Percentiles rank a stretch among this genome's conserved stretches.
Conservation (phyloP, 2,888 invertebrate genomes). For the Embidobia sp. region DNA sequence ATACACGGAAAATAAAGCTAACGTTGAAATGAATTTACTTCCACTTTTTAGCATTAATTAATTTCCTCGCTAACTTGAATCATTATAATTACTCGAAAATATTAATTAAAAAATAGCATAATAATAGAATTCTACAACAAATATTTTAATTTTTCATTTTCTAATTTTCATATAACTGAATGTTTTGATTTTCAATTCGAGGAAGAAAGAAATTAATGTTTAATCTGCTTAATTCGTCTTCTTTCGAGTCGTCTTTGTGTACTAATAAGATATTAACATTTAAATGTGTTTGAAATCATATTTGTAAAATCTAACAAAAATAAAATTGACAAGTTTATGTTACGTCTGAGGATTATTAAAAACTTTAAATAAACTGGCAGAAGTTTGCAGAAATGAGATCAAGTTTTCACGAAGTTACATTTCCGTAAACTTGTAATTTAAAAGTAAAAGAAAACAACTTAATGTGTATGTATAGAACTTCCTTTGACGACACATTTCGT, state of each 20-base stretch:
- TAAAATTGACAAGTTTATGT: slow-evolving; percentile 28
- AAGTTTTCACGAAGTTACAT: slow-evolving; percentile 45
- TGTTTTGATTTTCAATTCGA: too few species aligned
- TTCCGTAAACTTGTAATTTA: slow-evolving; percentile 43
- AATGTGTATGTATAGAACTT: too few species aligned
- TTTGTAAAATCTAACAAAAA: slow-evolving; percentile 14
- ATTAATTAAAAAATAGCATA: slow-evolving; percentile 14
- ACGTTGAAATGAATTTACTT: slow-evolving; percentile 34
- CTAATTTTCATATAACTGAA: too few species aligned
- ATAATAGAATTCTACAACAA: not conserved
- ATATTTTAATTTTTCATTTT: too few species aligned
- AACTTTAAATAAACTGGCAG: slow-evolving; percentile 32
- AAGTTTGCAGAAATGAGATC: slow-evolving; percentile 24
- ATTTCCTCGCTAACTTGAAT: slow-evolving; percentile 23
- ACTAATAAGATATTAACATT: too few species aligned
- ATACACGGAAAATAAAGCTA: slow-evolving; percentile 29
- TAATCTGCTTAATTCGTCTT: too few species aligned
- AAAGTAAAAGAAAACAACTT: slow-evolving; percentile 32
- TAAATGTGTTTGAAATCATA: slow-evolving; percentile 17
- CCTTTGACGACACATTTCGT: too few species aligned
- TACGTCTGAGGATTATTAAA: slow-evolving; percentile 25
- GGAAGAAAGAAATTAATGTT: too few species aligned
- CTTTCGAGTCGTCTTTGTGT: too few species aligned
- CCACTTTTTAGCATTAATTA: slow-evolving; percentile 42
- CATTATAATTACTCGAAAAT: slow-evolving; percentile 25